These are phyloP conservation scores for Triplophysa yarkandensis DNA, from an alignment of 2,797 vertebrate genomes.

Conservation along the genomic window DNA sequence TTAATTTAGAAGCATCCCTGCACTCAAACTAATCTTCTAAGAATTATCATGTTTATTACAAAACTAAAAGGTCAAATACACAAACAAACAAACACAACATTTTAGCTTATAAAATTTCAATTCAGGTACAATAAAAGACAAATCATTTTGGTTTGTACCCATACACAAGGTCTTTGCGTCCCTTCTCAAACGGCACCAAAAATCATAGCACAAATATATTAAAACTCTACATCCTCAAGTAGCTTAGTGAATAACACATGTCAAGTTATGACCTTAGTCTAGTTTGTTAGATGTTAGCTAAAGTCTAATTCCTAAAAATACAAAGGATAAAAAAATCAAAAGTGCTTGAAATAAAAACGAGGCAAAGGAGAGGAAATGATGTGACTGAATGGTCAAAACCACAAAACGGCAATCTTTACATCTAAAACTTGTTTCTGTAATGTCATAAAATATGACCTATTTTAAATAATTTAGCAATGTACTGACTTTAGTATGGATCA, in stretches of 20 bases:
- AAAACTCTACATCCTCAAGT: conserved; percentile 25
- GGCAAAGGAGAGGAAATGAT: background rate
- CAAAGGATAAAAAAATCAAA: conserved; percentile 51
- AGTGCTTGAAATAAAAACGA: conserved; percentile 60
- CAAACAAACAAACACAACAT: conserved; percentile 1
- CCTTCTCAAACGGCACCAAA: conserved; percentile 36
- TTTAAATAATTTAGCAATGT: background rate
- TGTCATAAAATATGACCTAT: background rate
- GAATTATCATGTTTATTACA: conserved; percentile 17
- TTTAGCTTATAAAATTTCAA: conserved; percentile 41
- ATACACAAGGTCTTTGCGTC: conserved; percentile 20
- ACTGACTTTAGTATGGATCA: background rate
- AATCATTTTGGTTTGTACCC: conserved; percentile 49
- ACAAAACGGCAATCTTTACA: background rate
- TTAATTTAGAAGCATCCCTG: background rate
- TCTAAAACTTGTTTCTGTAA: background rate
- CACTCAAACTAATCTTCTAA: background rate
- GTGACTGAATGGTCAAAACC: conserved; percentile 37
- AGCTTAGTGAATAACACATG: background rate
- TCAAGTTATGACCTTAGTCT: conserved; percentile 37
- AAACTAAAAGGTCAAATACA: conserved; percentile 33
- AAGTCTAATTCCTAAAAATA: conserved; percentile 56
- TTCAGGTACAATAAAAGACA: conserved; percentile 34
- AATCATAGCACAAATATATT: conserved; percentile 33
- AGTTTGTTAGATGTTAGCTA: conserved; percentile 51